These are phyloP conservation scores for Caradrina clavipalpis DNA, from an alignment of 2,888 invertebrate genomes.

Conservation along the genomic window DNA sequence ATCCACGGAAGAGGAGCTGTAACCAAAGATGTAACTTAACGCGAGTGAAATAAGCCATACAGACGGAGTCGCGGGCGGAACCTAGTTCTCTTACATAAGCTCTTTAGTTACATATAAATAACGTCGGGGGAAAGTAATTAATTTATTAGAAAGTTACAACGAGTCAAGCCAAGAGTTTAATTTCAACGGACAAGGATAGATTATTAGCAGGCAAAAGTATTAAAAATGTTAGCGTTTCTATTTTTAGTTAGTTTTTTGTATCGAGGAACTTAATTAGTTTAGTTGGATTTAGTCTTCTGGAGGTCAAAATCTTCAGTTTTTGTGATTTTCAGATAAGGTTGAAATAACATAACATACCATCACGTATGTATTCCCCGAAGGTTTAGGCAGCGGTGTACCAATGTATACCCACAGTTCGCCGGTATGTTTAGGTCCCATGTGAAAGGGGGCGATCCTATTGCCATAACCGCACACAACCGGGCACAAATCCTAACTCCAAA, in stretches of 20 bases:
- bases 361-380: too few relatives aligned
- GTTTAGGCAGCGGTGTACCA: too few relatives aligned
- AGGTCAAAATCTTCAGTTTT: not conserved
- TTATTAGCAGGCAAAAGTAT: constrained; percentile 36
- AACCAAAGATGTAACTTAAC: too few relatives aligned
- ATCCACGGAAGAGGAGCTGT: too few relatives aligned
- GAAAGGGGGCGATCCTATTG: too few relatives aligned
- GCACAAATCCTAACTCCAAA: too few relatives aligned
- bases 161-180: constrained; percentile 62
- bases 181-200: constrained; percentile 50
- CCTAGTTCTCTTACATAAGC: not conserved
- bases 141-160: constrained; percentile 66
- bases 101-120: constrained; percentile 41
- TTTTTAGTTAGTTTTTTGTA: constrained; percentile 16
- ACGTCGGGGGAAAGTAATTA: constrained; percentile 56
- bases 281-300: not conserved
- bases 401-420: too few relatives aligned
- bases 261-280: constrained; percentile 6
- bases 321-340: not conserved
- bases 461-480: too few relatives aligned
- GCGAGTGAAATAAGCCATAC: too few relatives aligned
- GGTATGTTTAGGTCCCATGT: too few relatives aligned
- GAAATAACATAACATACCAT: too few relatives aligned
- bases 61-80: too few relatives aligned
- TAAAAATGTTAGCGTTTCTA: constrained; percentile 26